These are phyloP conservation scores for Geopemphigus sp. DNA, from an alignment of 1,140 invertebrate species.

Conservation along the genomic window DNA sequence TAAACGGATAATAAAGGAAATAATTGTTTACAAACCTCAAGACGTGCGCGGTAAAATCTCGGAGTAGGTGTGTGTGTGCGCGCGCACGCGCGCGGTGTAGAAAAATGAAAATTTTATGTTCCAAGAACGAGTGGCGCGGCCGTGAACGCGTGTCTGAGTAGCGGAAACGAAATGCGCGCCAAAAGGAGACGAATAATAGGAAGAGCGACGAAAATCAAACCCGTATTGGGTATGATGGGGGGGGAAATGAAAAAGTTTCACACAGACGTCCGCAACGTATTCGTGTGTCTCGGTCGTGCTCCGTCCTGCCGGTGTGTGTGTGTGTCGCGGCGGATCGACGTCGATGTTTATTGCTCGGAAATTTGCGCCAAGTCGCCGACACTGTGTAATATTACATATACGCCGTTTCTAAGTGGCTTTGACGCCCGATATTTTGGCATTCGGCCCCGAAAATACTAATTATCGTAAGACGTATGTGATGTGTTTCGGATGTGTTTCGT, in stretches of 20 bases:
- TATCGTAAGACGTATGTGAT: constrained; percentile 30
- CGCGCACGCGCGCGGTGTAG: too few species aligned
- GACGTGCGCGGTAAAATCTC: too few species aligned
- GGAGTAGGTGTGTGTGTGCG: too few species aligned
- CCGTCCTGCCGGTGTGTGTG: too few species aligned
- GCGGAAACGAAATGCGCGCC: too few species aligned
- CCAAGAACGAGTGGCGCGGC: too few species aligned
- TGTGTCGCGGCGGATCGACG: constrained; percentile 14
- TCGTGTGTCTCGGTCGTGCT: background rate
- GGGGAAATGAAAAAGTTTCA: constrained; percentile 16
- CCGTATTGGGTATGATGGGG: too few species aligned
- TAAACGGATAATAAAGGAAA: too few species aligned
- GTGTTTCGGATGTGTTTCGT: constrained; percentile 17
- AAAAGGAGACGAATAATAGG: too few species aligned
- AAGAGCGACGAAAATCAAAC: background rate
- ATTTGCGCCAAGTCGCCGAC: constrained; percentile 19
- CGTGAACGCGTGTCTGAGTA: too few species aligned
- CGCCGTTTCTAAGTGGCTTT: constrained; percentile 23
- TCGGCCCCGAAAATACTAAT: constrained; percentile 34
- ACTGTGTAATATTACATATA: background rate
- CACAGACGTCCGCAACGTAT: constrained; percentile 4
- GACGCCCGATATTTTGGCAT: constrained; percentile 38
- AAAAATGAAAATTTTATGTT: too few species aligned
- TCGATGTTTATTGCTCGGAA: constrained; percentile 26
- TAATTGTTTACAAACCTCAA: too few species aligned